A percentile compares a stretch with the other conserved stretches of the same genome.
Conservation (phyloP, 37 sponge, comb jelly and placozoan genomes). For the Crambe crambe region DNA sequence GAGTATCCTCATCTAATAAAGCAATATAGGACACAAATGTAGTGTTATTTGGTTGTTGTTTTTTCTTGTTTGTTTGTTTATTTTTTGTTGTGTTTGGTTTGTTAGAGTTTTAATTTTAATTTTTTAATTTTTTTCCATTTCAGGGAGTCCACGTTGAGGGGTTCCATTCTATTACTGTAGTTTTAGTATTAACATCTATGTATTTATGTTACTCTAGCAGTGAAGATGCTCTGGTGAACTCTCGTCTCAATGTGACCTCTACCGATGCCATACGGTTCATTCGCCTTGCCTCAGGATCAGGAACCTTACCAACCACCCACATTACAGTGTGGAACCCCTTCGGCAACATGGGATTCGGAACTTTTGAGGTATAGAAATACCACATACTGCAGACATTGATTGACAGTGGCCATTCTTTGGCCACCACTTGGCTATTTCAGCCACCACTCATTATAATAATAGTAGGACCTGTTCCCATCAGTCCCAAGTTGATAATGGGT, state of each 20-base stretch:
- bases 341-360: not conserved
- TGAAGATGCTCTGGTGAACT: conserved; percentile 3
- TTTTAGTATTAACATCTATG: too few species aligned
- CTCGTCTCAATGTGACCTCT: not conserved
- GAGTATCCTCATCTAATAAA: too few species aligned
- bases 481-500: too few species aligned
- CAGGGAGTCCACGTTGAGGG: not conserved
- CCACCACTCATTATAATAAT: too few species aligned
- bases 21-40: too few species aligned
- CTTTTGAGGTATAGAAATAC: not conserved
- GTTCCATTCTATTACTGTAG: not conserved
- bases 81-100: not conserved
- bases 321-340: not conserved
- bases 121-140: not conserved
- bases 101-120: too few species aligned
- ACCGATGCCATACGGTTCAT: conserved; percentile 19
- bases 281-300: not conserved
- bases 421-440: too few species aligned
- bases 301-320: not conserved
- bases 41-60: not conserved
- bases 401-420: too few species aligned
- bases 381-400: not conserved
- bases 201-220: too few species aligned
- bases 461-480: too few species aligned
- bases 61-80: not conserved